phyloP scores from a whole-genome alignment of 2,113 vertebrate genomes.

The Corydoras sp. region DNA sequence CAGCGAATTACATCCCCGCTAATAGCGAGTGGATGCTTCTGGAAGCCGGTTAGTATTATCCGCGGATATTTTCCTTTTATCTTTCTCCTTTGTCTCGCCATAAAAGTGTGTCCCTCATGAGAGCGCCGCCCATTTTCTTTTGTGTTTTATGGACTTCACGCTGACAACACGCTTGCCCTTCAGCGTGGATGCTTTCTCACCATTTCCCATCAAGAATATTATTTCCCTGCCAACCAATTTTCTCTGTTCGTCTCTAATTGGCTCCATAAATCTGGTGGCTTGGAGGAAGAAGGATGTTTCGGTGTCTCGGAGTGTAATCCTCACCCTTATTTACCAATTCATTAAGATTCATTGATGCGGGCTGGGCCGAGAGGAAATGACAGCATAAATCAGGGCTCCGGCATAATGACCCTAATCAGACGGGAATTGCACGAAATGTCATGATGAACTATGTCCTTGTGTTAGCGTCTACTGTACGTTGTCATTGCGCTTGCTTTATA shows the following conservation, averaged over 20 bases:
- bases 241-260: constrained; percentile 99
- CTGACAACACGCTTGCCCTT: constrained; percentile 65
- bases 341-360: constrained; percentile 99
- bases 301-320: constrained; percentile 99
- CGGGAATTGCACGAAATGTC: constrained; percentile 99
- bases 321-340: constrained; percentile 99
- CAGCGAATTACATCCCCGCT: not conserved
- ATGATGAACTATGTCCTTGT: constrained; percentile 99
- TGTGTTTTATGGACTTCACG: constrained; percentile 82
- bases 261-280: constrained; percentile 98
- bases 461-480: constrained; percentile 98
- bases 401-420: constrained; percentile 99
- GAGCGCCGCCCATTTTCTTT: constrained; percentile 23
- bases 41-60: not conserved
- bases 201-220: constrained; percentile 90
- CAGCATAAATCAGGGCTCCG: constrained; percentile 99
- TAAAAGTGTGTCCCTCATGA: constrained; percentile 15
- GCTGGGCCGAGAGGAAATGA: constrained; percentile 99
- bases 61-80: not conserved
- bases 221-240: constrained; percentile 99
- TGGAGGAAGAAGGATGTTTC: constrained; percentile 99
- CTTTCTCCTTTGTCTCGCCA: constrained; percentile 7
- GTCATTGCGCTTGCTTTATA: constrained; percentile 98
- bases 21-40: not conserved
- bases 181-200: constrained; percentile 61